Conservation (phyloP, 2,888 invertebrate genomes). For the Fissipunctia ypsillon region DNA sequence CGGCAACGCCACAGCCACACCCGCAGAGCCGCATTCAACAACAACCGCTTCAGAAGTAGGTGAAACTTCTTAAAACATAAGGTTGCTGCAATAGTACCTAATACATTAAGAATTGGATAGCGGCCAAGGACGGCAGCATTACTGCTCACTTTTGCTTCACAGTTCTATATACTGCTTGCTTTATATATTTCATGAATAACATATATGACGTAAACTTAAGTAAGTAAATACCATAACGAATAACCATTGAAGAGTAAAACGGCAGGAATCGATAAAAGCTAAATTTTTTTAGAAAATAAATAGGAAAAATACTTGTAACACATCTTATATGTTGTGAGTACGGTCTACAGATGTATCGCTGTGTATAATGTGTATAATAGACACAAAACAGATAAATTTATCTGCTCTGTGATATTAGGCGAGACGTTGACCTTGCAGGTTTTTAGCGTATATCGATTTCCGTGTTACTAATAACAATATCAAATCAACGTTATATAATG, state of each 20-base stretch:
- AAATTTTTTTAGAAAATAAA: not conserved
- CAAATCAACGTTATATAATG: conserved; percentile 2
- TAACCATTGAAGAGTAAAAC: conserved; percentile 1
- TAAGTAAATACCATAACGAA: conserved; percentile 20
- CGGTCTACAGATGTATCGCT: not conserved
- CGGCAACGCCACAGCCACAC: conserved; percentile 54
- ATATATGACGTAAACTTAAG: conserved; percentile 11
- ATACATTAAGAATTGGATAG: conserved; percentile 54
- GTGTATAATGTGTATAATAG: no score
- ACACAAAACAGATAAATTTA: no score
- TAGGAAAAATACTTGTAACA: not conserved
- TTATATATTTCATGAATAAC: conserved; percentile 15
- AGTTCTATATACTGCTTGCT: conserved; percentile 16
- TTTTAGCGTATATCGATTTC: conserved; percentile 38
- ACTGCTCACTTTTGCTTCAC: conserved; percentile 45
- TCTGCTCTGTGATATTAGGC: no score
- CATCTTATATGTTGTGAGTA: not conserved
- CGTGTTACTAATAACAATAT: conserved; percentile 8
- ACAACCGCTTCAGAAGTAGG: no score
- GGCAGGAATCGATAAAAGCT: conserved; percentile 8
- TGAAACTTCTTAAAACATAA: conserved; percentile 57
- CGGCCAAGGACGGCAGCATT: conserved; percentile 52
- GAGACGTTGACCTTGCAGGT: conserved; percentile 35
- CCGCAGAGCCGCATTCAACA: conserved; percentile 63
- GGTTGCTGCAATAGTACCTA: conserved; percentile 49